Evolutionary conservation across 2,888 invertebrate genomes (phyloP).

Genomic region (Clistopyga incitator): DNA sequence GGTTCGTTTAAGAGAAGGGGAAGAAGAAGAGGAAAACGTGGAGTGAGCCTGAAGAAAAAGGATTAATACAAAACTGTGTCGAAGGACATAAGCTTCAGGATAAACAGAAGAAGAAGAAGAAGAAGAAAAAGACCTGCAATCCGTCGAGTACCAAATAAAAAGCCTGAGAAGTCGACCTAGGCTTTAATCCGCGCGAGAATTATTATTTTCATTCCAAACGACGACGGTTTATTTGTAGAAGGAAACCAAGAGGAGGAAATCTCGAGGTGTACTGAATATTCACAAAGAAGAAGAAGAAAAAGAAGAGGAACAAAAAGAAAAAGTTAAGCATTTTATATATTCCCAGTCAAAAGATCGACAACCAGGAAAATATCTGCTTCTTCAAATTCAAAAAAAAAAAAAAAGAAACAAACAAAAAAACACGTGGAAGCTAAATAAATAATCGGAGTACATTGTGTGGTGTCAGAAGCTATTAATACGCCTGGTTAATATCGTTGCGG

Average conservation of each 20-base stretch:
- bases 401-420: no score
- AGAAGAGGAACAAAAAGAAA: no score
- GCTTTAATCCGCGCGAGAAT: not conserved
- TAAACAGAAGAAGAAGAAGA: not conserved
- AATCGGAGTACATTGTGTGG: not conserved
- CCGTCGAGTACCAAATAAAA: not conserved
- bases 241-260: no score
- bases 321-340: no score
- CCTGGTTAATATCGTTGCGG: not conserved
- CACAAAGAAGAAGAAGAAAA: no score
- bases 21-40: not conserved
- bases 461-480: not conserved
- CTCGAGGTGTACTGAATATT: no score
- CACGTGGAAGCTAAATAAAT: not conserved
- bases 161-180: no score
- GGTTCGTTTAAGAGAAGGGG: not conserved
- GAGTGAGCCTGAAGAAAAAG: not conserved
- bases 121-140: not conserved
- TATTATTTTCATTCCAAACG: no score
- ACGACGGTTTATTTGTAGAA: no score
- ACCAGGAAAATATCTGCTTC: not conserved
- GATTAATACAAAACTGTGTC: not conserved
- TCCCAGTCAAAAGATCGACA: no score
- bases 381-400: no score
- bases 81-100: not conserved